Percentiles rank a stretch among this genome's conserved stretches.
Conservation (phyloP, 2,797 vertebrate species). For the Eupleurogrammus muticus region DNA sequence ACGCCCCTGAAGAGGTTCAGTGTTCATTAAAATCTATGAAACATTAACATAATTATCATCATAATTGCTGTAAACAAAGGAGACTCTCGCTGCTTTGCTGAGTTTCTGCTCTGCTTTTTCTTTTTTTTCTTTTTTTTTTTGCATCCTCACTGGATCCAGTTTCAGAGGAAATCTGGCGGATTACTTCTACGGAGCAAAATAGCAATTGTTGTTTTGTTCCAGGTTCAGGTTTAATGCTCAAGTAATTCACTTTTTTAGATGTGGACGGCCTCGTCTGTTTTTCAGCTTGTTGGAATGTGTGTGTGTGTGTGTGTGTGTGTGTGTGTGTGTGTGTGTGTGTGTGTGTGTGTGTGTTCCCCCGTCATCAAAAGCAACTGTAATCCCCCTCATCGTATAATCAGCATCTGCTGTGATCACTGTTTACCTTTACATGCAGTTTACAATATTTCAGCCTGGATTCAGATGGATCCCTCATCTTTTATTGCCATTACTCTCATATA, state of each 20-base stretch:
- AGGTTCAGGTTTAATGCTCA: background rate
- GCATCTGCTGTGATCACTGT: conserved; percentile 17
- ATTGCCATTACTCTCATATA: background rate
- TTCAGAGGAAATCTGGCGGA: conserved; percentile 33
- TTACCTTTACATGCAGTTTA: conserved; percentile 20
- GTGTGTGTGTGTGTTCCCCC: background rate
- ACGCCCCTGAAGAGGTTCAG: conserved; percentile 3
- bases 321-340: no score
- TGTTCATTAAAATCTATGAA: conserved; percentile 18
- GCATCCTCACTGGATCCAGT: background rate
- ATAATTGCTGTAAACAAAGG: conserved; percentile 20
- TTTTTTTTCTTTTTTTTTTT: no score
- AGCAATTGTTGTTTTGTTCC: background rate
- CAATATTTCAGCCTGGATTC: conserved; percentile 2
- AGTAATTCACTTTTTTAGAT: background rate
- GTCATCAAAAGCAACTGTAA: conserved; percentile 15
- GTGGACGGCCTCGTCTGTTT: conserved; percentile 19
- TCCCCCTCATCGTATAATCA: conserved; percentile 38
- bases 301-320: no score
- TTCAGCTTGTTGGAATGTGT: conserved; percentile 1
- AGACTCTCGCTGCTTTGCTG: background rate
- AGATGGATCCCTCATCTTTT: background rate
- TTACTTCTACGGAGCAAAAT: background rate
- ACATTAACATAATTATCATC: conserved; percentile 8
- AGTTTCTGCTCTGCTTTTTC: conserved; percentile 4